Conservation (phyloP, 1,140 invertebrate species). For the Drosophila santomea region DNA sequence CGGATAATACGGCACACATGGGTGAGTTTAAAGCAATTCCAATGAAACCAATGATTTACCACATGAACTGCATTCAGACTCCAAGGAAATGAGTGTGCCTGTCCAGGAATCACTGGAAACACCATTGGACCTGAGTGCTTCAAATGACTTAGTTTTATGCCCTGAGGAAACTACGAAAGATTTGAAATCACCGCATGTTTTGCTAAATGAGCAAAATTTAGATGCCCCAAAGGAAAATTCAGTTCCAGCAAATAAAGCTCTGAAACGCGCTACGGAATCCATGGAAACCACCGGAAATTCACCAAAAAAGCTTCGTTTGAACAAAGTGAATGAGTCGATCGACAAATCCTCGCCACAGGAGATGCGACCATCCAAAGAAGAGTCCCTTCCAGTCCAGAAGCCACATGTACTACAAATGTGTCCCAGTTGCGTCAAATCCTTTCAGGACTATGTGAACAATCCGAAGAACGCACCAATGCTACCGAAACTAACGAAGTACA, state of each 20-base stretch:
- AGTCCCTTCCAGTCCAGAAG: not conserved
- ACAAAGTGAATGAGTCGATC: not conserved
- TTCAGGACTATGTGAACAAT: not conserved
- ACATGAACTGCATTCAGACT: not conserved
- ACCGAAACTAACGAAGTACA: not conserved
- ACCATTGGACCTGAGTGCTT: not conserved
- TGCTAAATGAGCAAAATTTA: too few relatives aligned
- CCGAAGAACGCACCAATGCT: not conserved
- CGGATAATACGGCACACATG: not conserved
- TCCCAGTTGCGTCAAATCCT: not conserved
- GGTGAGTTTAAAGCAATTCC: not conserved
- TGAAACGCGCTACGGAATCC: not conserved
- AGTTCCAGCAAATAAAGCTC: not conserved
- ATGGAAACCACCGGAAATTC: not conserved
- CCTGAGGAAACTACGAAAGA: not conserved
- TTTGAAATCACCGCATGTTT: not conserved
- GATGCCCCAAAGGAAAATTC: too few relatives aligned
- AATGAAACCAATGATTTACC: not conserved
- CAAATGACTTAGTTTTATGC: not conserved
- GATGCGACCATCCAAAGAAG: not conserved
- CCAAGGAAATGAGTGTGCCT: not conserved
- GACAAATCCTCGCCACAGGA: not conserved
- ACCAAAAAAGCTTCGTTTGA: not conserved
- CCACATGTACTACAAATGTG: not conserved
- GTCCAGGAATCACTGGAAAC: not conserved